Evolutionary conservation across 1,140 invertebrate genomes (phyloP), one percentile per base, ranked within the genome.

Genomic region (Ceratitis capitata): DNA sequence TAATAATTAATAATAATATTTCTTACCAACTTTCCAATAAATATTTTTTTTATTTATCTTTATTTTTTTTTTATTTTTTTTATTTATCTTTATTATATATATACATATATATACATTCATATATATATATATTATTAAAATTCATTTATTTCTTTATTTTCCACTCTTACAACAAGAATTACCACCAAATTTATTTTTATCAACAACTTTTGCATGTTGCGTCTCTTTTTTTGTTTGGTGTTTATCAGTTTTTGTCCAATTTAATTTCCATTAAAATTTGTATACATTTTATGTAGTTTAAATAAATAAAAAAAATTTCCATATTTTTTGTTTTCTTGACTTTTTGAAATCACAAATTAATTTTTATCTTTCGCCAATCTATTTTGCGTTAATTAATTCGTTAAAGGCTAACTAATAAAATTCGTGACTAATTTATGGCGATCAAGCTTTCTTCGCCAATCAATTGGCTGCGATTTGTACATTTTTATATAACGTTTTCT

Each of bases 401-500:
- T 83, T 83, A 32, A 83, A 83, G 26, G 47, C 78, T 7, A 83
- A 83, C 78, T 7, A 83, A 83, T 83, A 83, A 49, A 83, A 83
- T 29, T 45, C 23, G 45, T 53, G 45, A 83, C 49, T 53, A 83
- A 83, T 83, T 83, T 83, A 83, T 83, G 47, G 47, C 12, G 82
- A 53, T 83, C 45, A 83, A 83, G 82, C 49, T 83, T 83, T 49
- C 82, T 83, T 83, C 49, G 45, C 49, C 49, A 51, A 49, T 49
- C 82, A 83, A n/a, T 49, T 45, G 82, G n/a, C 29, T 23, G 39
- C 5, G 42, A 45, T 78, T 78, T 78, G 69, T 83, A 32, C 47
- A 83, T 16, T 53, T 78, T 23, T 56, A 56, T 49, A 49, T 49
- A n/a, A n/a, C n/a, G n/a, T n/a, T 42, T 78, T 78, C 32, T 12